phyloP scores from a whole-genome alignment of 2,797 vertebrate species.

The Aphelocoma californica region DNA sequence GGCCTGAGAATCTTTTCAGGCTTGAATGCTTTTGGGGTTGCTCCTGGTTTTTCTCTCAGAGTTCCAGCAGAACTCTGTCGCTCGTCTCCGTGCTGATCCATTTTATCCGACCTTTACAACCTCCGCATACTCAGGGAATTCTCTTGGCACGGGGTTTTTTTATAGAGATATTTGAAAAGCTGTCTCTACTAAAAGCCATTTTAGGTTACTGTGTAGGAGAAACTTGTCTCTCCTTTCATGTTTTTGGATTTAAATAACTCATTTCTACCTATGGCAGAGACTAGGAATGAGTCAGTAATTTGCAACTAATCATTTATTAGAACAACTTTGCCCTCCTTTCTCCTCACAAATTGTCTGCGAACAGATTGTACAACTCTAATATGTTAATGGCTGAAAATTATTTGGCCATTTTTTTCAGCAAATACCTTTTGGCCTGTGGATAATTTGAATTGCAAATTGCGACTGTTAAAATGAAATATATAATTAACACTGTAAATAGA shows the following conservation, averaged over 20 bases:
- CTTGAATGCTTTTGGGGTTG: neutral
- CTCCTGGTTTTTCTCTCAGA: neutral
- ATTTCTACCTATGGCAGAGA: neutral
- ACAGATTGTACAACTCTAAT: constrained; percentile 24
- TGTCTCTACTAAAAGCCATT: neutral
- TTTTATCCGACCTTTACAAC: neutral
- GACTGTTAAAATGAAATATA: constrained; percentile 18
- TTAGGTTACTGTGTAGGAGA: neutral
- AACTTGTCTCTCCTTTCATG: neutral
- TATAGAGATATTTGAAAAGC: neutral
- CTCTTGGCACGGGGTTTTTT: neutral
- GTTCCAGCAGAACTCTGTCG: neutral
- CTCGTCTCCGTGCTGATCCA: neutral
- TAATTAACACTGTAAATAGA: constrained; percentile 27
- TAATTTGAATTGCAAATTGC: constrained; percentile 36
- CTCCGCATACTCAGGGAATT: neutral
- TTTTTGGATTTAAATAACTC: neutral
- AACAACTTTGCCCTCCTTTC: constrained; percentile 25
- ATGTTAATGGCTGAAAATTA: constrained; percentile 31
- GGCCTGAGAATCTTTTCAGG: neutral
- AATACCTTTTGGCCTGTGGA: constrained; percentile 27
- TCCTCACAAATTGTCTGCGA: constrained; percentile 42
- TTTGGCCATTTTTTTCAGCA: constrained; percentile 18
- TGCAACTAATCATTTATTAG: constrained; percentile 44
- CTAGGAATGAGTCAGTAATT: neutral